phyloP scores from a whole-genome alignment of 2,113 vertebrate species.

The Megaceryle maxima region DNA sequence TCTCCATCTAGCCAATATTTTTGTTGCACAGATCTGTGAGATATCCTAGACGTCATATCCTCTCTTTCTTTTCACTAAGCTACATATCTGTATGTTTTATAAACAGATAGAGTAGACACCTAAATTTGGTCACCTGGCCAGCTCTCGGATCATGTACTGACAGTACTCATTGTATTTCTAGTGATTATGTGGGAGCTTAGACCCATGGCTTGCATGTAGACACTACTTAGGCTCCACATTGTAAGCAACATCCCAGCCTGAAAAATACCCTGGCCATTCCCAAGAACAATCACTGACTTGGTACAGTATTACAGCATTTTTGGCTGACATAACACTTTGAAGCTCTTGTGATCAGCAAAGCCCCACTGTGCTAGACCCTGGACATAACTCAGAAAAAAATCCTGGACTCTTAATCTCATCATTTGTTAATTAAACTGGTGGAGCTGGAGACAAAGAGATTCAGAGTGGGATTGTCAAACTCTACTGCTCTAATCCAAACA shows the following conservation, averaged over 20 bases:
- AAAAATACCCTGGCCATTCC: not conserved
- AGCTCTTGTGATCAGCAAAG: not conserved
- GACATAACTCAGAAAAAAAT: not conserved
- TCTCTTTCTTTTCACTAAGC: not conserved
- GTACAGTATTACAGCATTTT: not conserved
- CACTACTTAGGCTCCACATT: not conserved
- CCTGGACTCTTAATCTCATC: not conserved
- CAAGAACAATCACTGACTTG: not conserved
- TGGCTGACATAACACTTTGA: not conserved
- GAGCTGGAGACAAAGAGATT: not conserved
- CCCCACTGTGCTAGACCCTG: not conserved
- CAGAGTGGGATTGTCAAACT: not conserved
- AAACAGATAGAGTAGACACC: not conserved
- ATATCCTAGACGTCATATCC: not conserved
- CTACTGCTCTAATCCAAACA: not conserved
- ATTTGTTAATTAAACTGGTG: not conserved
- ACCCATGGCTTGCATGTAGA: not conserved
- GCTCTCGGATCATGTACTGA: not conserved
- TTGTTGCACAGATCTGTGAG: not conserved
- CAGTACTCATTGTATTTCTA: not conserved
- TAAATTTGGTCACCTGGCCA: not conserved
- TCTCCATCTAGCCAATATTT: not conserved
- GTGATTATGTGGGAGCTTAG: not conserved
- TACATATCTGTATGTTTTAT: not conserved
- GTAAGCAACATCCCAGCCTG: not conserved